phyloP scores from a whole-genome alignment of 2,888 invertebrate genomes.

The Piscicola geometra region DNA sequence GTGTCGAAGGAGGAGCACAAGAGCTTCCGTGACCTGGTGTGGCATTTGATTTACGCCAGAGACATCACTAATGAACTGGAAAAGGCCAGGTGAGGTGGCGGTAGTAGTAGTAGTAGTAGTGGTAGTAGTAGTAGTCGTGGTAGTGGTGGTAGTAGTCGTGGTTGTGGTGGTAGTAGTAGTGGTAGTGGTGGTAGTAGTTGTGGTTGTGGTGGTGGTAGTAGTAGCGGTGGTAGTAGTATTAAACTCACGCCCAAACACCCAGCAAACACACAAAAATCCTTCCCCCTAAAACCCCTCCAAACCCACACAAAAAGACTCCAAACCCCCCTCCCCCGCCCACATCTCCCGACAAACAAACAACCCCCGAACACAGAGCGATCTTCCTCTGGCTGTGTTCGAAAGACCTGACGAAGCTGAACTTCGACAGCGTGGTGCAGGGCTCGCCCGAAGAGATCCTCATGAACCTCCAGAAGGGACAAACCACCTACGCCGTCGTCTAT shows the following conservation, averaged over 20 bases:
- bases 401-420: constrained; percentile 54
- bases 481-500: constrained; percentile 56
- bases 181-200: no score
- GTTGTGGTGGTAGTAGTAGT: no score
- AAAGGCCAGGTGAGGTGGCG: constrained; percentile 52
- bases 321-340: no score
- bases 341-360: no score
- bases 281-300: no score
- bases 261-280: no score
- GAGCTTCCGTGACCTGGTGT: constrained; percentile 54
- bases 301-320: no score
- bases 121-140: neutral
- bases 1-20: constrained; percentile 55
- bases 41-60: constrained; percentile 56
- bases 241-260: no score
- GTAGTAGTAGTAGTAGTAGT: neutral
- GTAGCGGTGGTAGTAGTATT: no score
- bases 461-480: constrained; percentile 54
- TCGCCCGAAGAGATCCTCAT: constrained; percentile 56
- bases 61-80: constrained; percentile 56
- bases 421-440: constrained; percentile 51
- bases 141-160: no score
- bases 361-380: constrained; percentile 50
- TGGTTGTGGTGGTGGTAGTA: no score
- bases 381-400: constrained; percentile 57